A percentile compares a stretch with the other conserved stretches of the same genome.
Conservation (phyloP, 2,888 invertebrate species). For the Gastrophysa polygoni region DNA sequence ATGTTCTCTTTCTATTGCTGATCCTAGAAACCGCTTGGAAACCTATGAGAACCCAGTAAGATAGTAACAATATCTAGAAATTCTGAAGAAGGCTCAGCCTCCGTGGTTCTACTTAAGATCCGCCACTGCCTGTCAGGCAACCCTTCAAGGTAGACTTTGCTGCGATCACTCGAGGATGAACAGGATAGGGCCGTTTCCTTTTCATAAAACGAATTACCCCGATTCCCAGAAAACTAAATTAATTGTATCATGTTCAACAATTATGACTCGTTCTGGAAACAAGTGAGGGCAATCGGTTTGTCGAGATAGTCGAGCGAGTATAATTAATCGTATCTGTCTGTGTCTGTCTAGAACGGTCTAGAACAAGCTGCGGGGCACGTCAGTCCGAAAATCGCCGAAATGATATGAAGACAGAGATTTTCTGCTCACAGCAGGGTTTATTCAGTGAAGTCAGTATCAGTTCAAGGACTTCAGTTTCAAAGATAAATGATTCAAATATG, state of each 20-base stretch:
- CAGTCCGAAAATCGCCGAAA: background rate
- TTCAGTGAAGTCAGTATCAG: too few relatives aligned
- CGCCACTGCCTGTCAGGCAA: too few relatives aligned
- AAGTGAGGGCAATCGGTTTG: constrained; percentile 1
- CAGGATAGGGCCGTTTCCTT: constrained; percentile 36
- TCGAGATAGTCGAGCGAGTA: background rate
- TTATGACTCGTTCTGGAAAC: constrained; percentile 18
- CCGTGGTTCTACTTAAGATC: too few relatives aligned
- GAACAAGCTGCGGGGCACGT: background rate
- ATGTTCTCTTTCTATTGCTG: too few relatives aligned
- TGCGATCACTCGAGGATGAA: constrained; percentile 33
- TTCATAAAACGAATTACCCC: constrained; percentile 28
- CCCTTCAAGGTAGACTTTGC: constrained; percentile 31
- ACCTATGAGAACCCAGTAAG: too few relatives aligned
- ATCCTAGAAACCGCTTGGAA: too few relatives aligned
- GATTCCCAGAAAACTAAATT: constrained; percentile 28
- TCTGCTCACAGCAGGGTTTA: too few relatives aligned
- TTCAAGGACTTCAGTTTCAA: too few relatives aligned
- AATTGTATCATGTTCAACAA: constrained; percentile 28
- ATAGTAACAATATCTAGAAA: too few relatives aligned
- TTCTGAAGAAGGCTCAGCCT: too few relatives aligned
- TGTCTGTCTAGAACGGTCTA: background rate
- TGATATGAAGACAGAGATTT: too few relatives aligned
- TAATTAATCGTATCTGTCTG: background rate
- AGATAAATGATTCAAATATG: too few relatives aligned